These are phyloP conservation scores for Cataglyphis albicans DNA, from an alignment of 2,888 invertebrate species.

Conservation along the genomic window DNA sequence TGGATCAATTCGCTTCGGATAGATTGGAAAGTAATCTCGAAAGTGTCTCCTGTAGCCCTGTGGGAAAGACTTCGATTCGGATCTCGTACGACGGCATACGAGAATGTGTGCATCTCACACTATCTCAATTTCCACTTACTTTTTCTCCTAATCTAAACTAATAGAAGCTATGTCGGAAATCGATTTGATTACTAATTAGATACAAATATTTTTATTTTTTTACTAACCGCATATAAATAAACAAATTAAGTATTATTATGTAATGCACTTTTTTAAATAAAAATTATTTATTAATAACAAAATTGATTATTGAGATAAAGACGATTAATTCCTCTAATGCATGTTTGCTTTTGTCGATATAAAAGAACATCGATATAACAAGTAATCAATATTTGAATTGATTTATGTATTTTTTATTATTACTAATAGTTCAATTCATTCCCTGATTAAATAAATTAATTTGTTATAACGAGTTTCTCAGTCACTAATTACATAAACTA, in stretches of 20 bases:
- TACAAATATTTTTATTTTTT: background rate
- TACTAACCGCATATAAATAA: background rate
- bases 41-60: conserved; percentile 80
- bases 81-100: conserved; percentile 66
- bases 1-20: conserved; percentile 76
- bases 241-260: background rate
- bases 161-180: conserved; percentile 29
- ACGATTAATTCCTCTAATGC: background rate
- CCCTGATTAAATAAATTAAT: conserved; percentile 16
- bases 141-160: background rate
- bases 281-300: background rate
- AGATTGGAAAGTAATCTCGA: conserved; percentile 82
- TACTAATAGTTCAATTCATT: background rate
- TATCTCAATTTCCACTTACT: conserved; percentile 15
- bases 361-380: background rate
- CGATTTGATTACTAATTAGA: background rate
- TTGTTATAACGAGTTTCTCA: conserved; percentile 22
- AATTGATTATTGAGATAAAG: conserved; percentile 9
- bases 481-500: background rate
- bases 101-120: conserved; percentile 56
- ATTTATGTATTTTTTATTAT: conserved; percentile 9
- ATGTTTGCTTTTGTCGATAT: background rate
- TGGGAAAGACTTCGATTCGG: conserved; percentile 76
- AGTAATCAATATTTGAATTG: conserved; percentile 4
- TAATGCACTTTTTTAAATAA: background rate